Conservation (phyloP, 2,113 vertebrate species). For the Merops nubicus region DNA sequence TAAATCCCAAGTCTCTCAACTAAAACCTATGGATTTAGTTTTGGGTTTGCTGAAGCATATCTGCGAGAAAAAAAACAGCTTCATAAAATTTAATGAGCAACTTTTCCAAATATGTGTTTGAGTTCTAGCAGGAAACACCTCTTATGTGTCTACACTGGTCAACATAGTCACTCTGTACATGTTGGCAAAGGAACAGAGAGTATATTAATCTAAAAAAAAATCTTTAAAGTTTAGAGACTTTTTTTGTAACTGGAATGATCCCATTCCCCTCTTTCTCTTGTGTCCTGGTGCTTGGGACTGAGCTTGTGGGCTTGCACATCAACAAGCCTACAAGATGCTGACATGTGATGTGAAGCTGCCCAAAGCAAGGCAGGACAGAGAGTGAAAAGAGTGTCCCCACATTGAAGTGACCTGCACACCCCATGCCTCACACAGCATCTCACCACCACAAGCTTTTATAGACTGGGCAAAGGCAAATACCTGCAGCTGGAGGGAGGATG, state of each 20-base stretch:
- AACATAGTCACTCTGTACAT: background rate
- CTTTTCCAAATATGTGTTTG: background rate
- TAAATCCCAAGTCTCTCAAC: background rate
- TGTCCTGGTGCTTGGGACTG: background rate
- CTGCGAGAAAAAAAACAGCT: background rate
- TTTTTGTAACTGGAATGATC: background rate
- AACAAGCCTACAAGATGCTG: background rate
- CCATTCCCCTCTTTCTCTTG: background rate
- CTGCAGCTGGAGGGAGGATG: background rate
- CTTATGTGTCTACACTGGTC: background rate
- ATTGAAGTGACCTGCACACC: background rate
- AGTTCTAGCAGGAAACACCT: background rate
- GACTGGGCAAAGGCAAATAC: background rate
- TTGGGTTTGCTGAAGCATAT: background rate
- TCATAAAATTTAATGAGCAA: background rate
- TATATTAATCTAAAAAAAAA: background rate
- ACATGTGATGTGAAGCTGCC: background rate
- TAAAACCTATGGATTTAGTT: background rate
- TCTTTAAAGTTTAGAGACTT: background rate
- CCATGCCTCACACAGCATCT: too few species aligned
- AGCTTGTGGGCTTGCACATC: background rate
- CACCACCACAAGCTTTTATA: background rate
- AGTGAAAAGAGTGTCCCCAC: background rate
- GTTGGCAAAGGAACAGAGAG: background rate
- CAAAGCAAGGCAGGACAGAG: fast-evolving